Evolutionary conservation across 2,888 invertebrate genomes (phyloP).

Genomic region (Hemicrepidius hirtus): DNA sequence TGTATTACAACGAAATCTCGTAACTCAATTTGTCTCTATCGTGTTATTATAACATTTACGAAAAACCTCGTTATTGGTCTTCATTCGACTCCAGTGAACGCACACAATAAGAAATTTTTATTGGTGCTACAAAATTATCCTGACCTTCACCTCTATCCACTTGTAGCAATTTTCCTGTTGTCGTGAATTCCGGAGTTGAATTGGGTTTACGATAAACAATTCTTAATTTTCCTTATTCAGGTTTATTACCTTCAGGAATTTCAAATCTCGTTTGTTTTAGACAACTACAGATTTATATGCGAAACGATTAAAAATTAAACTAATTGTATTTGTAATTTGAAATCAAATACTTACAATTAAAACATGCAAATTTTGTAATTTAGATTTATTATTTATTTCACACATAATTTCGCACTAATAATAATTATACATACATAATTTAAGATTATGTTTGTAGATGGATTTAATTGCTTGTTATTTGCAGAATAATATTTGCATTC

Average conservation of each 20-base stretch:
- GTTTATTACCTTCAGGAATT: background rate
- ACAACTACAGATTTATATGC: no score
- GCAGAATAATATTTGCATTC: no score
- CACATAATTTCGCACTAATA: background rate
- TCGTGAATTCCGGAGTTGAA: background rate
- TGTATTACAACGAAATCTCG: no score
- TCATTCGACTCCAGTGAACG: background rate
- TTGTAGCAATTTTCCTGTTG: background rate
- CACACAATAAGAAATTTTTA: background rate
- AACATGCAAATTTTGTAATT: background rate
- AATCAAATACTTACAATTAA: background rate
- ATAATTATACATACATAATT: background rate
- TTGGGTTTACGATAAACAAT: background rate
- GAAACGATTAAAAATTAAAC: slow-evolving; percentile 1
- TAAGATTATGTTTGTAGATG: background rate
- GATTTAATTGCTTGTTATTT: background rate
- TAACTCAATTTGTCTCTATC: no score
- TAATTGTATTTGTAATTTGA: slow-evolving; percentile 4
- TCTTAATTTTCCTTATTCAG: slow-evolving; percentile 1
- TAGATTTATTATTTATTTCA: background rate
- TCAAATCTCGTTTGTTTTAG: no score
- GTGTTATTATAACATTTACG: no score
- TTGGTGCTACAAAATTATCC: background rate
- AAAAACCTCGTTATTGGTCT: no score
- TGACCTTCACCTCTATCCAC: slow-evolving; percentile 6